These are phyloP conservation scores for Labeo rohita DNA, from an alignment of 2,113 vertebrate species.

Conservation along the genomic window DNA sequence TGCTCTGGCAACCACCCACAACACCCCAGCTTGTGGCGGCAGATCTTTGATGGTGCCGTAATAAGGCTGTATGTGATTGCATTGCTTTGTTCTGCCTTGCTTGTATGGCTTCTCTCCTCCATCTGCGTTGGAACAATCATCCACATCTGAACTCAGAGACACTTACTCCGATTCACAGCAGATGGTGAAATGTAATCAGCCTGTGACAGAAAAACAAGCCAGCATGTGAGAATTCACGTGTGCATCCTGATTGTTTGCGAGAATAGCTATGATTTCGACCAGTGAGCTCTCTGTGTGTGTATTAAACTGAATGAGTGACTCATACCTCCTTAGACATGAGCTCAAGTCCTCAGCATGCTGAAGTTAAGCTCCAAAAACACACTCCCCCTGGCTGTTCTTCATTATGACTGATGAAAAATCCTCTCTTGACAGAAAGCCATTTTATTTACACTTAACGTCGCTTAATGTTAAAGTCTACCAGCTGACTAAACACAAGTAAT, in stretches of 20 bases:
- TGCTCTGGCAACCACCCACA: not conserved
- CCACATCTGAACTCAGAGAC: constrained; percentile 41
- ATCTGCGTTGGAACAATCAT: constrained; percentile 29
- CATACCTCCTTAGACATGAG: constrained; percentile 2
- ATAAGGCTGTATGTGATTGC: not conserved
- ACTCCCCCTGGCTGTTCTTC: not conserved
- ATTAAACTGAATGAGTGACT: not conserved
- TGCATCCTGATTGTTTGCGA: not conserved
- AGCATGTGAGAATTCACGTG: constrained; percentile 10
- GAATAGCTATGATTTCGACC: not conserved
- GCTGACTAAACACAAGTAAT: constrained; percentile 30
- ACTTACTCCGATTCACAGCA: constrained; percentile 52
- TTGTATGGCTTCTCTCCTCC: not conserved
- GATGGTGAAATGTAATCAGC: constrained; percentile 59
- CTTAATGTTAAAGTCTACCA: constrained; percentile 10
- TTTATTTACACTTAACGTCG: constrained; percentile 3
- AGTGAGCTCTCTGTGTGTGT: not conserved
- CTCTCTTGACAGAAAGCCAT: constrained; percentile 7
- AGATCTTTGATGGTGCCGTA: not conserved
- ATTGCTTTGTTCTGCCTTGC: not conserved
- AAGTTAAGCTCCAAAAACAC: constrained; percentile 24
- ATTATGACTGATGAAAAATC: constrained; percentile 19
- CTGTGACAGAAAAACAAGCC: constrained; percentile 24
- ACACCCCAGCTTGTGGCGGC: not conserved
- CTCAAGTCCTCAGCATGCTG: constrained; percentile 18